Base-by-base conservation (phyloP, 53 echinoderm and acorn worm genomes). In the Holothuria scabra region DNA sequence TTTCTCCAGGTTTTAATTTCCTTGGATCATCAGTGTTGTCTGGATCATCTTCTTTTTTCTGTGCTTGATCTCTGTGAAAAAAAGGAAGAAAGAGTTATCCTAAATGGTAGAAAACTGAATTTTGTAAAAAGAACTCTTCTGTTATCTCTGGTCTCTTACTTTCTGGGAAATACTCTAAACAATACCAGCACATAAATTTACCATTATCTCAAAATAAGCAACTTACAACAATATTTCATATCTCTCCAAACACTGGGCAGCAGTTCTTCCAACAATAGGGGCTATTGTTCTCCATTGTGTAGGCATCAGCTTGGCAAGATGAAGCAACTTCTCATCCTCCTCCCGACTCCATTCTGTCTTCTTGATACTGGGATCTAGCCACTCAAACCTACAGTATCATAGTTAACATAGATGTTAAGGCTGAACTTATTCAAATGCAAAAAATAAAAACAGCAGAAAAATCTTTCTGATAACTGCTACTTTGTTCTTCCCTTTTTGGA, bases 301-400 rank as follows among this genome's bases (percentile, higher is more conserved):
- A 6, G 97, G 97, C 97, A 97, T 97, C 84, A 97, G 82, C 87
- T 97, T 97, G 79, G 97, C 97, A 90, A 97, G 85, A 49, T 97
- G 97, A 0, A 97, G 90, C 21, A 97, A 76, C 61, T 94, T 94
- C 90, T 97, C 97, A 49, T 97, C 97, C 65, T 97, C 97, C 83
- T 97, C 97, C 32, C 97, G 75, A 35, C 97, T 83, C 97, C 97
- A 97, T 85, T 97, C 97, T 25, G 97, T 97, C 92, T 97, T 97
- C 87, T 97, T 97, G 94, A 97, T 97, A 82, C 97, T 97, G 4
- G 97, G 97, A 80, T 97, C 97, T 85, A 97, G 81, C 97, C 97
- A 97, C 71, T 97, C 97, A 83, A 93, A 97, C 97, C 97, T 97
- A 46, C 1, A n/a, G n/a, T n/a, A n/a, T n/a, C 5, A 35, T 60